Conservation (phyloP, 2,797 vertebrate species). For the Nyctibius grandis region DNA sequence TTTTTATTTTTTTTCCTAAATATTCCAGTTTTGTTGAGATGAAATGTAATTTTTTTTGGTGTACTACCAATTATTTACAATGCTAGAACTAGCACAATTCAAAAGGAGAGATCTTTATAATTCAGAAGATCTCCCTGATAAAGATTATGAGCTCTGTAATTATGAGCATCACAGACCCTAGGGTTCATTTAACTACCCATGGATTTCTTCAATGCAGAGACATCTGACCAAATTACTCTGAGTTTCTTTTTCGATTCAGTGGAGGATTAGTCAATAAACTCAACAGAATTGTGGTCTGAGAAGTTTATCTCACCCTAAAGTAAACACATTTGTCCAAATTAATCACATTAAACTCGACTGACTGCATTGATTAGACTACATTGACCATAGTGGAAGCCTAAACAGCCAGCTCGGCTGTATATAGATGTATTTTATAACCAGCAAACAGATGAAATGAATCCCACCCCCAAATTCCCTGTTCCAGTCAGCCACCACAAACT, state of each 20-base stretch:
- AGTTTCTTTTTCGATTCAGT: neutral
- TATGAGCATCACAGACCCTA: neutral
- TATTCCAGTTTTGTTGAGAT: neutral
- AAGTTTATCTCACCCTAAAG: neutral
- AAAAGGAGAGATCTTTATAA: neutral
- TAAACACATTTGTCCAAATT: constrained; percentile 45
- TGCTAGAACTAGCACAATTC: neutral
- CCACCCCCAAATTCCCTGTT: neutral
- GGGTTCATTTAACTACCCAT: neutral
- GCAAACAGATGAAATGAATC: neutral
- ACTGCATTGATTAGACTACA: constrained; percentile 3
- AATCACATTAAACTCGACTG: constrained; percentile 19
- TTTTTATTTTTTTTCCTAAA: neutral
- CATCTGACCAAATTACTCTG: neutral
- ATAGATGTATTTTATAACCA: neutral
- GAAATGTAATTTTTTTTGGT: neutral
- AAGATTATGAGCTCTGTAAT: neutral
- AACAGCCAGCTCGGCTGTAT: neutral
- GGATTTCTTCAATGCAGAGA: neutral
- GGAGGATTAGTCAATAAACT: neutral
- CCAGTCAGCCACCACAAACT: neutral
- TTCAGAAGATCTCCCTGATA: neutral
- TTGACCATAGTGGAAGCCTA: neutral
- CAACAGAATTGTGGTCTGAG: neutral
- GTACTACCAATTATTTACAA: neutral